phyloP scores from a whole-genome alignment of 2,797 vertebrate species.

The Anguilla anguilla region DNA sequence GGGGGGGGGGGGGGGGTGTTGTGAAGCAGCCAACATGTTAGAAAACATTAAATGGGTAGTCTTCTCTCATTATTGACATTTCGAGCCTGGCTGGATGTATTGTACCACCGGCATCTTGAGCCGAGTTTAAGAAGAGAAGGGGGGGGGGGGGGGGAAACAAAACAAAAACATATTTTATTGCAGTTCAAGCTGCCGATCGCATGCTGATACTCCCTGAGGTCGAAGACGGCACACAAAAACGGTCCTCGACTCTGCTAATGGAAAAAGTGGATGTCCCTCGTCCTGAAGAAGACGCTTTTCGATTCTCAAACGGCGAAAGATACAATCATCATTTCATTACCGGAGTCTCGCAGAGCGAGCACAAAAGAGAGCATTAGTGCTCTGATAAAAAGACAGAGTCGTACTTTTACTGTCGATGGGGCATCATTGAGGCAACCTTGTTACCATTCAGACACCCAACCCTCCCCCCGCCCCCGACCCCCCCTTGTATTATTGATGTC shows the following conservation, averaged over 20 bases:
- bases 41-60: neutral
- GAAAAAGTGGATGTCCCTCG: neutral
- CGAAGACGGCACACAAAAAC: neutral
- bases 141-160: too few relatives aligned
- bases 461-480: too few relatives aligned
- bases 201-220: neutral
- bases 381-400: neutral
- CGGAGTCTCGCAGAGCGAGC: neutral
- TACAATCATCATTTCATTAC: neutral
- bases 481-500: neutral
- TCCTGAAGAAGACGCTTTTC: neutral
- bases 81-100: neutral
- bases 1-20: neutral
- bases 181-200: neutral
- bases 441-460: neutral
- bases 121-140: neutral
- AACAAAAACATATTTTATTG: neutral
- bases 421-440: neutral
- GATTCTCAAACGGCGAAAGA: neutral
- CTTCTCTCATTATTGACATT: neutral
- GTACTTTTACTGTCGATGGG: neutral
- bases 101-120: neutral
- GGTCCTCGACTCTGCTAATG: neutral
- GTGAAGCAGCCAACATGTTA: neutral
- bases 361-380: neutral